Conservation (phyloP, 1,140 invertebrate genomes). For the Drosophila simulans region DNA sequence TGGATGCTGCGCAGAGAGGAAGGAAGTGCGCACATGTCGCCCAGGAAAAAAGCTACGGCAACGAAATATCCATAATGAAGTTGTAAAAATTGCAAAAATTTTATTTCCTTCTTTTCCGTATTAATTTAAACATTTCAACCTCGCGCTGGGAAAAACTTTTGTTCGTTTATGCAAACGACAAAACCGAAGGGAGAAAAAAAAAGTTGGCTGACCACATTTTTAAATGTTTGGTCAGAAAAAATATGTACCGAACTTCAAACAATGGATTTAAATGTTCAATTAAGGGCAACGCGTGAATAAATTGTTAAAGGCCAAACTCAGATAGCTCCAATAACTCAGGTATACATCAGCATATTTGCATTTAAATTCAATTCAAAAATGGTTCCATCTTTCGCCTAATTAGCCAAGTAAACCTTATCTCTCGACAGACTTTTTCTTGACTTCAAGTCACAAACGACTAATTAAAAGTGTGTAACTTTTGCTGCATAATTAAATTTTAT, state of each 20-base stretch:
- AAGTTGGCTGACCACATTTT: conserved; percentile 52
- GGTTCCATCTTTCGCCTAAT: conserved; percentile 9
- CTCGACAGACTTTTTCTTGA: conserved; percentile 8
- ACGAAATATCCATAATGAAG: conserved; percentile 72
- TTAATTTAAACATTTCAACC: conserved; percentile 55
- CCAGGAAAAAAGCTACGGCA: conserved; percentile 27
- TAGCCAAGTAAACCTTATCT: conserved; percentile 31
- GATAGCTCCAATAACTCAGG: background rate
- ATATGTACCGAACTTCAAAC: conserved; percentile 37
- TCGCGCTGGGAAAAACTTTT: conserved; percentile 30
- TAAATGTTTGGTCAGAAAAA: conserved; percentile 57
- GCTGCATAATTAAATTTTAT: conserved; percentile 66
- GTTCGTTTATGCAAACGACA: conserved; percentile 45
- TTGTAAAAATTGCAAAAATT: conserved; percentile 75
- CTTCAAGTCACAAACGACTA: conserved; percentile 59
- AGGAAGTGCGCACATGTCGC: conserved; percentile 65
- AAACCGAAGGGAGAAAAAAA: conserved; percentile 14
- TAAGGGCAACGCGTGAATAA: conserved; percentile 19
- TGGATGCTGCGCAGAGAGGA: conserved; percentile 6
- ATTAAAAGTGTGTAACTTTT: conserved; percentile 65
- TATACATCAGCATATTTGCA: conserved; percentile 2
- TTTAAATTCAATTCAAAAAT: conserved; percentile 6
- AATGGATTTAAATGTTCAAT: conserved; percentile 51
- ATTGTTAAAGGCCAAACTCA: conserved; percentile 10
- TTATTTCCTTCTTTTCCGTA: conserved; percentile 65